Base-by-base conservation (phyloP, 2,888 invertebrate genomes). In the Heteromurus nitidus region DNA sequence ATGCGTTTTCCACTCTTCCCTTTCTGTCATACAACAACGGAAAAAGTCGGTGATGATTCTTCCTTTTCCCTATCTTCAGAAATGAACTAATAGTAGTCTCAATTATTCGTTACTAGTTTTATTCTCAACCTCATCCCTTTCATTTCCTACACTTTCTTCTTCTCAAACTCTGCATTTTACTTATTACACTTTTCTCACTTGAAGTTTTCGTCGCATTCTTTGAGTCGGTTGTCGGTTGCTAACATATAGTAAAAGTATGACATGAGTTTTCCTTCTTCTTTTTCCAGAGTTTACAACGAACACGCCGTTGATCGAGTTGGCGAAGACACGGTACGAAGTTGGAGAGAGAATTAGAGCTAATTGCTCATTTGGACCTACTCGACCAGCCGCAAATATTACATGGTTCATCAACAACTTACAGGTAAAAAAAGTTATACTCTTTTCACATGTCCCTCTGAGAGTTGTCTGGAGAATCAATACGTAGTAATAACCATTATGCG, bases 301-400 rank as follows among this genome's bases (percentile, higher is more conserved):
- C 69, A 76, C 50, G 69, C 87, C 86, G 80, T 79, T 87, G 80
- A 87, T 87, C 79, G 85, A 87, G 83, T 84, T 84, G 60, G 85
- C 80, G 44, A 86, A 87, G 79, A 82, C 84, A 73, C 85, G 86
- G 69, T 85, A 85, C 77, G 86, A 86, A 86, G 87, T 87, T 84
- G 87, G 87, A 50, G 87, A 87, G 82, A 86, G 84, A 84, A 84
- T 87, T 82, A 83, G 84, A 85, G 87, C 87, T 85, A 87, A 87
- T 87, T 87, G 87, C 84, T 86, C 86, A 83, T 87, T 87, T 87
- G 87, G 87, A 85, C 87, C 87, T 80, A 84, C 84, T 70, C 82
- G 84, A 82, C 87, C 87, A 80, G 83, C 84, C 69, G 85, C 87
- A 47, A 87, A 87, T 83, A 85, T 87, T 74, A 86, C 85, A 60